Evolutionary conservation across 2,888 invertebrate species (phyloP).

Genomic region (Chromoteleia sp.): DNA sequence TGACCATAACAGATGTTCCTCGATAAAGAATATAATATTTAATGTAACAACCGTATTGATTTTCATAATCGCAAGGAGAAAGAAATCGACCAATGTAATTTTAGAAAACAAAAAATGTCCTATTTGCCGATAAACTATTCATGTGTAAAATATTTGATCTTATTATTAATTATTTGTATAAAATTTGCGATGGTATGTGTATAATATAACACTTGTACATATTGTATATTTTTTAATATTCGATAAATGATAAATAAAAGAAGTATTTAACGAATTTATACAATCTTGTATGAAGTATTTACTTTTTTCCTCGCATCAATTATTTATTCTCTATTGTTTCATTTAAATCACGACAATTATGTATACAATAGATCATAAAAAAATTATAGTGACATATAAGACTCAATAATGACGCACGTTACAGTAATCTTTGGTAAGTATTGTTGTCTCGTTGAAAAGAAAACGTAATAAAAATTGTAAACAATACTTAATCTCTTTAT

Average conservation of each 20-base stretch:
- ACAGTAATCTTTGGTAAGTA: too few species aligned
- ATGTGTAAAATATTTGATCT: slow-evolving; percentile 18
- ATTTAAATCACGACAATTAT: too few species aligned
- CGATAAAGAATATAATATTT: slow-evolving; percentile 40
- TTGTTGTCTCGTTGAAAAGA: too few species aligned
- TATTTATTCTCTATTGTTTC: too few species aligned
- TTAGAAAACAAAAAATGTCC: slow-evolving; percentile 16
- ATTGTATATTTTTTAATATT: slow-evolving; percentile 76
- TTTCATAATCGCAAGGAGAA: slow-evolving; percentile 24
- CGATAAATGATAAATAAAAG: slow-evolving; percentile 60
- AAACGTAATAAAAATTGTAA: too few species aligned
- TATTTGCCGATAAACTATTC: slow-evolving; percentile 11
- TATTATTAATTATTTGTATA: slow-evolving; percentile 28
- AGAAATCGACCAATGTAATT: slow-evolving; percentile 22
- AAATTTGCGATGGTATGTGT: slow-evolving; percentile 28
- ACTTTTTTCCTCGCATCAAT: too few species aligned
- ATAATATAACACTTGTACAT: slow-evolving; percentile 73
- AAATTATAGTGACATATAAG: too few species aligned
- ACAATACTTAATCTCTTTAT: too few species aligned
- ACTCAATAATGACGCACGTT: too few species aligned
- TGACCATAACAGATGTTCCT: slow-evolving; percentile 62
- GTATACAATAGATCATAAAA: too few species aligned
- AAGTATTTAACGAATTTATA: slow-evolving; percentile 72
- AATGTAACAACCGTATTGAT: slow-evolving; percentile 23
- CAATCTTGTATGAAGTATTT: not conserved